Evolutionary conservation across 2,888 invertebrate species (phyloP), one percentile per base, ranked within the genome.

Genomic region (Allophyes oxyacanthae): DNA sequence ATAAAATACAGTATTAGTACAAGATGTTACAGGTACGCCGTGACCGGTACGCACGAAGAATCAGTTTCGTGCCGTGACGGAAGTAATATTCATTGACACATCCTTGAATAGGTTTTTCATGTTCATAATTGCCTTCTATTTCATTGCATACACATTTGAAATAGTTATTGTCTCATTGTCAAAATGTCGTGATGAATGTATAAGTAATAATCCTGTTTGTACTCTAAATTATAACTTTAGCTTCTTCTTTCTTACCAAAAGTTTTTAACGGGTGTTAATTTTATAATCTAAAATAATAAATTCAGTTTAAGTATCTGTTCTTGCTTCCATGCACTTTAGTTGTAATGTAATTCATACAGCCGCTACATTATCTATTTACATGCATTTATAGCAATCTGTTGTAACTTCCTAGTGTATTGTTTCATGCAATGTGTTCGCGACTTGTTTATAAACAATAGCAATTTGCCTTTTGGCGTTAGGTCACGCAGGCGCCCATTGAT

Each of bases 391-490:
- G 75, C 79, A 81, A 82, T 79, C 75, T 77, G 70, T 77, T 76
- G 68, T 76, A 81, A 88, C 88, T 88, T 88, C 88, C 88, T 87
- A 79, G 82, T 85, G 83, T 83, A 88, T 88, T 88, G 88, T 88
- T 87, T 83, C 80, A 72, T 79, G 82, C 81, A 83, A 86, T 82
- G 81, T 85, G 83, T 86, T 85, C 76, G 82, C 84, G 81, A 83
- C 87, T 85, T 78, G 85, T 84, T 86, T 86, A 88, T 87, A 87
- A 84, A 89, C 88, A 88, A 89, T 88, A 84, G 87, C 83, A 86
- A 88, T 87, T 87, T 86, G 83, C 88, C 88, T 87, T 85, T 86
- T 78, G 83, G 87, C 84, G 87, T 78, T 88, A 83, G 87, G 85
- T 88, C 87, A 84, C 82, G 85, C 84, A 82, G n/a, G n/a, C 78